Evolutionary conservation across 2,888 invertebrate genomes (phyloP), one percentile per base, ranked within the genome.

Genomic region (Rhingia rostrata): DNA sequence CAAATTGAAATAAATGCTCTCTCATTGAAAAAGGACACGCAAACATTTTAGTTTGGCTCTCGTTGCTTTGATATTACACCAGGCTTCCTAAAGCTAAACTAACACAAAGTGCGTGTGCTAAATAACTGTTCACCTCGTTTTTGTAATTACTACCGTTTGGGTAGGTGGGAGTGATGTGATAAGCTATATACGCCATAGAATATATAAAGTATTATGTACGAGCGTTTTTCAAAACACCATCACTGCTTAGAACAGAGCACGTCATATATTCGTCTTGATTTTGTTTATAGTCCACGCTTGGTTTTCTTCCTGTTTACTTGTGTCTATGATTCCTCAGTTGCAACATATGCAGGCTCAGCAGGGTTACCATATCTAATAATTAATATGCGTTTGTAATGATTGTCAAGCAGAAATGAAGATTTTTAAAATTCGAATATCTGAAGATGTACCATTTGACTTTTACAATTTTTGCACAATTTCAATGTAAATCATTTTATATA

Each of bases 51-150:
- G 22, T 22, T 22, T 33, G 45, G 37, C 32, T 45, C 30, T 49
- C 32, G 49, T 10, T 56, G 6, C 67, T 56, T 5, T 10, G 10
- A 12, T 41, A 4, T 61, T 51, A 37, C 41, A 14, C 54, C 22
- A 7, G 14, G 39, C 56, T 33, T 49, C 35, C 69, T 30, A 12
- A 6, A 45, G 54, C 64, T 41, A 49, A 35, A 54, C 4, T 4
- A 37, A 53, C 37, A 66, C 35, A 61, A 47, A 63, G 54, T 78
- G 77, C 77, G 77, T 78, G 77, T 41, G 12, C 41, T 39, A 35
- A 63, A 78, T 58, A 63, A 78, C 56, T 49, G 78, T 63, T 70
- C 69, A 77, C 67, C 77, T 77, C 77, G 67, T 69, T 77, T 70
- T 61, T 33, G 63, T 78, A 70, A 78, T 78, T 78, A 51, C 49